These are phyloP conservation scores for Lymantria dispar DNA, from an alignment of 2,888 invertebrate species.

Conservation along the genomic window DNA sequence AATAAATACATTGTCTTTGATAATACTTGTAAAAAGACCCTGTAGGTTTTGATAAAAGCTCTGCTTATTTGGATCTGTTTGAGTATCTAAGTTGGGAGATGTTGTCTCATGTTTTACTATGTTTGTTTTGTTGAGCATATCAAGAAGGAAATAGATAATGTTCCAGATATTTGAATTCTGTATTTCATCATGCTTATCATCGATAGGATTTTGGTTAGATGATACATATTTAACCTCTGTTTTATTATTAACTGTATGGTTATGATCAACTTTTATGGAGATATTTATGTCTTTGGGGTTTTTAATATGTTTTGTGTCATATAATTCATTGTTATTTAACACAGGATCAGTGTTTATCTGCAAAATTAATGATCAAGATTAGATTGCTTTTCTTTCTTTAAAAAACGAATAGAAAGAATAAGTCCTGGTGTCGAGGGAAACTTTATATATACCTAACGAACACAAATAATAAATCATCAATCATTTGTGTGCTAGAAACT, in stretches of 20 bases:
- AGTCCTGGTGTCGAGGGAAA: no score
- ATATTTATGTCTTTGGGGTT: background rate
- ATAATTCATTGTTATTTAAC: background rate
- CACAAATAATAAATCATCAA: no score
- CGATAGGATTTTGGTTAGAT: background rate
- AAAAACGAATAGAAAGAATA: no score
- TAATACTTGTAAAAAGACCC: slow-evolving; percentile 19
- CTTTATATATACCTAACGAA: no score
- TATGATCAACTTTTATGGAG: background rate
- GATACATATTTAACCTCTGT: background rate
- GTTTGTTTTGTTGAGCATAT: background rate
- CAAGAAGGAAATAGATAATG: background rate
- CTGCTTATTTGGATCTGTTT: slow-evolving; percentile 5
- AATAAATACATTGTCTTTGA: slow-evolving; percentile 17
- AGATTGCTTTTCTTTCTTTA: no score
- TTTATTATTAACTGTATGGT: background rate
- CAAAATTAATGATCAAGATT: background rate
- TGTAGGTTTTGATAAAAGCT: slow-evolving; percentile 12
- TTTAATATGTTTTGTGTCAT: background rate
- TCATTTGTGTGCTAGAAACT: no score
- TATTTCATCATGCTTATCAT: background rate
- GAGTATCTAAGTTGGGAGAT: background rate
- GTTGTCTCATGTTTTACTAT: background rate
- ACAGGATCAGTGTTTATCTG: background rate
- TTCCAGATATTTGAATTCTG: background rate